These are phyloP conservation scores for Battus philenor DNA, from an alignment of 1,140 invertebrate genomes.

Conservation along the genomic window DNA sequence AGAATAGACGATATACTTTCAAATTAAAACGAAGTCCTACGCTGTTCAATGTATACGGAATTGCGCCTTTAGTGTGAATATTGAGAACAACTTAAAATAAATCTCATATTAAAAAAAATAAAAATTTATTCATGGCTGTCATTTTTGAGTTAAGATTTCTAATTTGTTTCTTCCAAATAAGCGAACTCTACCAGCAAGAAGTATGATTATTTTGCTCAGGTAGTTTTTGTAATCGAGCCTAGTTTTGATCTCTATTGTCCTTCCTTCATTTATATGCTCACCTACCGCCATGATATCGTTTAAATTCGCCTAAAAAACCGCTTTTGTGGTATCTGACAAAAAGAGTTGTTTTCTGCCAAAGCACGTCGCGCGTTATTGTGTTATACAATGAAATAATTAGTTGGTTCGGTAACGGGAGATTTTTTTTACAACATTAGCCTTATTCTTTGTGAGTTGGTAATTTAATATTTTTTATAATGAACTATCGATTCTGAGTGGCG, in stretches of 20 bases:
- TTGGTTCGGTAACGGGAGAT: constrained; percentile 59
- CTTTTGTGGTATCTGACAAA: constrained; percentile 57
- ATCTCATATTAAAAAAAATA: too few species aligned
- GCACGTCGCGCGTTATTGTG: constrained; percentile 63
- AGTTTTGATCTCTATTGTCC: constrained; percentile 12
- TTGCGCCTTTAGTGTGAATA: too few species aligned
- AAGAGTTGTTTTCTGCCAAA: constrained; percentile 60
- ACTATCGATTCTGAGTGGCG: constrained; percentile 47
- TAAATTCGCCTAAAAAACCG: constrained; percentile 44
- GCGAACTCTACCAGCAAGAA: too few species aligned
- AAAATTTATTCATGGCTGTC: too few species aligned
- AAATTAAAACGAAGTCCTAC: too few species aligned
- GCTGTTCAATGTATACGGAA: too few species aligned
- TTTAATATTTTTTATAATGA: constrained; percentile 72
- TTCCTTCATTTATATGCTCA: constrained; percentile 18
- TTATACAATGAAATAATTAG: constrained; percentile 71
- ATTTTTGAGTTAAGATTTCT: too few species aligned
- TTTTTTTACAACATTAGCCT: constrained; percentile 49
- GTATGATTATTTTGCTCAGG: constrained; percentile 4
- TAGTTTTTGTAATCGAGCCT: constrained; percentile 5
- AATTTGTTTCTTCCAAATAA: too few species aligned
- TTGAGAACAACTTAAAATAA: too few species aligned
- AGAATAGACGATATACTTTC: too few species aligned
- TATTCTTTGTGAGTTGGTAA: constrained; percentile 60
- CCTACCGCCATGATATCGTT: constrained; percentile 47